phyloP scores from a whole-genome alignment of 2,888 invertebrate genomes.

The Drosophila crucigera region DNA sequence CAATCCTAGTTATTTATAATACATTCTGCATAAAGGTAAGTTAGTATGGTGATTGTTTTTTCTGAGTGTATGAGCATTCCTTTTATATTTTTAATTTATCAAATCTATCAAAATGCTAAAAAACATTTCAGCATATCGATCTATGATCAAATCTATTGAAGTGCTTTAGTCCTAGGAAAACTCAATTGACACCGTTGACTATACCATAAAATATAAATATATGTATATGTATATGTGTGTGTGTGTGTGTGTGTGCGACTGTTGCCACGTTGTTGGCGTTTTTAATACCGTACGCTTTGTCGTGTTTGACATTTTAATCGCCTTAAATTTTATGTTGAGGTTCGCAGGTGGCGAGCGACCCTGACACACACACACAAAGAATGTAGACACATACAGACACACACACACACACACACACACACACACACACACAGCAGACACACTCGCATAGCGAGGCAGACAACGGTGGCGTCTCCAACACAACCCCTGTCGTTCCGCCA shows the following conservation, averaged over 20 bases:
- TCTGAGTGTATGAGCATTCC: not conserved
- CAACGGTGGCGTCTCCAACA: constrained; percentile 11
- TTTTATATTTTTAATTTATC: not conserved
- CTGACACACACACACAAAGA: not conserved
- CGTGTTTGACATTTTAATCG: constrained; percentile 83
- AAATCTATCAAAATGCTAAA: not conserved
- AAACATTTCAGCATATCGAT: not conserved
- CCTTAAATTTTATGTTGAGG: constrained; percentile 81
- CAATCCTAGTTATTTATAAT: not conserved
- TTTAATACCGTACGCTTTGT: constrained; percentile 80
- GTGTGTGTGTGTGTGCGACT: constrained; percentile 34
- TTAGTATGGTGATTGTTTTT: not conserved
- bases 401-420: constrained; percentile 15
- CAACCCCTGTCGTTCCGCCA: constrained; percentile 1
- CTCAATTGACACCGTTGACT: constrained; percentile 21
- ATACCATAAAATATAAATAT: not conserved
- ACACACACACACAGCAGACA: constrained; percentile 3
- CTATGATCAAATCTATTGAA: not conserved
- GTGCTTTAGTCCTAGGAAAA: not conserved
- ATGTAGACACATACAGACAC: constrained; percentile 20
- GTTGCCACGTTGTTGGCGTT: constrained; percentile 72
- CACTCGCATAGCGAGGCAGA: not conserved
- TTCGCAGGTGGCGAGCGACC: constrained; percentile 57
- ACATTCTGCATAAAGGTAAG: not conserved
- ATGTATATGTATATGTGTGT: constrained; percentile 1